A percentile compares a stretch with the other conserved stretches of the same genome.
These are phyloP conservation scores for Calycopis cecrops DNA, from an alignment of 1,140 invertebrate species.

Conservation along the genomic window DNA sequence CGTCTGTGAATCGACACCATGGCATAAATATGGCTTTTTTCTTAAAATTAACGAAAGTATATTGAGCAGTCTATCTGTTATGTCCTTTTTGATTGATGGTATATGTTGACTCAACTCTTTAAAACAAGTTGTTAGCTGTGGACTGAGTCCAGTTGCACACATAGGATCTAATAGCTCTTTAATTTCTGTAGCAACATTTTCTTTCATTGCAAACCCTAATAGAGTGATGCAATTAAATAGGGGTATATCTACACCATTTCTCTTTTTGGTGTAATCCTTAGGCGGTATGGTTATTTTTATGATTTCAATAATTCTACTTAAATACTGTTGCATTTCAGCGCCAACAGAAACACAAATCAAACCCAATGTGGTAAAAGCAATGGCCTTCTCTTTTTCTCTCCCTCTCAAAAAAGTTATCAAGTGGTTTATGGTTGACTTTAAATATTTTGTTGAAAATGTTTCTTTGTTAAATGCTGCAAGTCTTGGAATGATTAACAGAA, in stretches of 20 bases:
- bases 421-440: conserved; percentile 88
- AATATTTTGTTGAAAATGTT: conserved; percentile 85
- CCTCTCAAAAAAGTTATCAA: conserved; percentile 85
- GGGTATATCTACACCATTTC: conserved; percentile 86
- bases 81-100: conserved; percentile 91
- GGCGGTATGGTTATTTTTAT: conserved; percentile 88
- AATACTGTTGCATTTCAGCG: conserved; percentile 85
- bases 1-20: conserved; percentile 62
- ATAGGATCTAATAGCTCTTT: conserved; percentile 93
- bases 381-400: conserved; percentile 88
- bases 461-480: conserved; percentile 94
- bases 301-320: conserved; percentile 90
- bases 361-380: conserved; percentile 93
- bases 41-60: conserved; percentile 92
- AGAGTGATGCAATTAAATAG: conserved; percentile 96
- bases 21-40: conserved; percentile 87
- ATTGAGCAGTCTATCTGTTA: conserved; percentile 92
- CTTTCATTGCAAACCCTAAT: conserved; percentile 89
- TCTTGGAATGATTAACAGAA: conserved; percentile 92
- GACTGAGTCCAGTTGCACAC: conserved; percentile 92
- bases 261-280: conserved; percentile 85
- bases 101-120: conserved; percentile 93
- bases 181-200: conserved; percentile 85
- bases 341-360: conserved; percentile 92
- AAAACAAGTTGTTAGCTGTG: conserved; percentile 92